phyloP scores from a whole-genome alignment of 2,888 invertebrate species.

The Diplolepis rosae region DNA sequence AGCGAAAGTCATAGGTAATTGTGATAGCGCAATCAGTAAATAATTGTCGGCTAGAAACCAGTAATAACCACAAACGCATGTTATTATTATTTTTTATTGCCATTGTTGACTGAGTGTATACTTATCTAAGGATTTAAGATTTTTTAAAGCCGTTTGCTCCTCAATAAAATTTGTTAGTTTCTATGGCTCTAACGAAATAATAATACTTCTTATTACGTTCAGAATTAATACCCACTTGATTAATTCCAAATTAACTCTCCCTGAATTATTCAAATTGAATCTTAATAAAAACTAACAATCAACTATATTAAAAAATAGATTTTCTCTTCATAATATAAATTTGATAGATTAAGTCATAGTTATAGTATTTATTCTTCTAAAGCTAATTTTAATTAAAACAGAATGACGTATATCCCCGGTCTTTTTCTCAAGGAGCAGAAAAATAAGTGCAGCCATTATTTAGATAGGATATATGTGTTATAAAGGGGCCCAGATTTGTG shows the following conservation, averaged over 20 bases:
- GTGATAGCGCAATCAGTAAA: slow-evolving; percentile 28
- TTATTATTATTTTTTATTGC: slow-evolving; percentile 18
- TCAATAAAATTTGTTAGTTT: neutral
- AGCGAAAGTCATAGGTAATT: slow-evolving; percentile 28
- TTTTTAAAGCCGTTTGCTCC: neutral
- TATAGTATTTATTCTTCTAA: no score
- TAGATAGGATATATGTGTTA: slow-evolving; percentile 19
- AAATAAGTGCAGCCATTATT: neutral
- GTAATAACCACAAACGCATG: slow-evolving; percentile 18
- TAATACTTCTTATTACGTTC: neutral
- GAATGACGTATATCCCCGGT: neutral
- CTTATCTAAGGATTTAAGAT: slow-evolving; percentile 1
- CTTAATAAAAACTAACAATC: no score
- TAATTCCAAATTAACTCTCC: no score
- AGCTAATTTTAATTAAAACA: neutral
- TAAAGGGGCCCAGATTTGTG: slow-evolving; percentile 30
- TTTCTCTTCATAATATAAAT: no score
- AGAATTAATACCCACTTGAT: neutral
- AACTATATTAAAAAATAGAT: no score
- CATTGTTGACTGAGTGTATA: slow-evolving; percentile 15
- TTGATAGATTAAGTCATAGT: no score
- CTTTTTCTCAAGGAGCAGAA: neutral
- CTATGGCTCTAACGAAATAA: neutral
- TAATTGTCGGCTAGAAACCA: slow-evolving; percentile 29
- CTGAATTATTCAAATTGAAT: no score